phyloP scores from a whole-genome alignment of 2,113 vertebrate species.

The Rhinoderma darwinii region DNA sequence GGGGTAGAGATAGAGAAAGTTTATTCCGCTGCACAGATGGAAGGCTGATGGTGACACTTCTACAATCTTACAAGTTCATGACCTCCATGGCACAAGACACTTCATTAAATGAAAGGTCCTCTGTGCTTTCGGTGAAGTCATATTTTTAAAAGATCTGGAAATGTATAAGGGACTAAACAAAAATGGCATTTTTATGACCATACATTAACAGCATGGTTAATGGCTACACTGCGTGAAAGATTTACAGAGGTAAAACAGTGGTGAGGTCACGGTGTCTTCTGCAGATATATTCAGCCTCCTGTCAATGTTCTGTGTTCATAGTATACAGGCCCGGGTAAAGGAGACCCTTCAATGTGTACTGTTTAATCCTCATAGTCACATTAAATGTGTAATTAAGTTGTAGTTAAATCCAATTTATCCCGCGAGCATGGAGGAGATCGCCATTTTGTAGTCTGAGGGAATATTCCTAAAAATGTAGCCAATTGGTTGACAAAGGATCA shows the following conservation, averaged over 20 bases:
- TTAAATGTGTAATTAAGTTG: too few relatives aligned
- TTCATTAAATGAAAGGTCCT: conserved; percentile 41
- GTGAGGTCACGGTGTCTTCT: conserved; percentile 2
- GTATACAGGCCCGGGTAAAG: background rate
- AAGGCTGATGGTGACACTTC: conserved; percentile 19
- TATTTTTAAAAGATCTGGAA: conserved; percentile 43
- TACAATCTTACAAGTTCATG: conserved; percentile 32
- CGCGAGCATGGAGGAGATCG: background rate
- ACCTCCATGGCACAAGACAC: conserved; percentile 38
- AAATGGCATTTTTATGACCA: conserved; percentile 44
- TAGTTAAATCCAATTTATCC: too few relatives aligned
- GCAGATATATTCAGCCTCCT: background rate
- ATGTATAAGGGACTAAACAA: conserved; percentile 49
- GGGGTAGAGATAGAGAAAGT: background rate
- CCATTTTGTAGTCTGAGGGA: background rate
- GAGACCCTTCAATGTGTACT: background rate
- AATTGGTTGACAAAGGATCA: too few relatives aligned
- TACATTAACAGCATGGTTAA: conserved; percentile 27
- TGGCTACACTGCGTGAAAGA: conserved; percentile 29
- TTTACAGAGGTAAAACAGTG: conserved; percentile 36
- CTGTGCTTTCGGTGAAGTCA: conserved; percentile 43
- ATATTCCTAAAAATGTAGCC: too few relatives aligned
- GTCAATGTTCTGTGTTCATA: background rate
- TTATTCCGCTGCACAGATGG: conserved; percentile 21
- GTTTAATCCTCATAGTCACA: background rate